A percentile compares a stretch with the other conserved stretches of the same genome.
Evolutionary conservation across 2,113 vertebrate genomes (phyloP).

Genomic region (Fregata magnificens): DNA sequence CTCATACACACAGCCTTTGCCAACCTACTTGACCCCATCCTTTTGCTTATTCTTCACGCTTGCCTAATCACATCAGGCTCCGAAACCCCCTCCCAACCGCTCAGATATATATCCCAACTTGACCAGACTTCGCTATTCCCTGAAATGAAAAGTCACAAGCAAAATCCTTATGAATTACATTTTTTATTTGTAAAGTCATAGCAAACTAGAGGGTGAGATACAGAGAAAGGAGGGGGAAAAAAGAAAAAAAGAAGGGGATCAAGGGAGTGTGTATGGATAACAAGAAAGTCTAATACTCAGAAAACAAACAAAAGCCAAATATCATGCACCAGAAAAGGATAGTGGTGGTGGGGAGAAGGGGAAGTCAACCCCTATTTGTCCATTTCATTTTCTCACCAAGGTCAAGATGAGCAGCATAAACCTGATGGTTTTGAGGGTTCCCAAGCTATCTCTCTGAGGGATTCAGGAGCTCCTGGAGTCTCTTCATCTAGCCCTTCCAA

Average conservation of each 20-base stretch:
- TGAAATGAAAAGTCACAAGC: background rate
- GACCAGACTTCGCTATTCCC: background rate
- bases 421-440: background rate
- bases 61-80: background rate
- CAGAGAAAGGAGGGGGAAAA: background rate
- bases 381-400: background rate
- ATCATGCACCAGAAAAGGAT: background rate
- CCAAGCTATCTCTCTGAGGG: background rate
- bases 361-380: background rate
- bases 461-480: background rate
- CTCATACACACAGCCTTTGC: background rate
- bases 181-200: background rate
- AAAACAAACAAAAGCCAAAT: background rate
- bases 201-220: background rate
- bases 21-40: background rate
- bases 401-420: background rate
- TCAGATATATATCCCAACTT: background rate
- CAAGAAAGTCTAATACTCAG: background rate
- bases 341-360: background rate
- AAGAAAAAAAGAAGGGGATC: background rate
- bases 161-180: background rate
- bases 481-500: background rate
- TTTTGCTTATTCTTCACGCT: background rate
- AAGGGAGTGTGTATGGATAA: background rate
- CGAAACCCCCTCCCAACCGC: background rate